Evolutionary conservation across 2,888 invertebrate genomes (phyloP).

Genomic region (Branchipolynoe longqiensis): DNA sequence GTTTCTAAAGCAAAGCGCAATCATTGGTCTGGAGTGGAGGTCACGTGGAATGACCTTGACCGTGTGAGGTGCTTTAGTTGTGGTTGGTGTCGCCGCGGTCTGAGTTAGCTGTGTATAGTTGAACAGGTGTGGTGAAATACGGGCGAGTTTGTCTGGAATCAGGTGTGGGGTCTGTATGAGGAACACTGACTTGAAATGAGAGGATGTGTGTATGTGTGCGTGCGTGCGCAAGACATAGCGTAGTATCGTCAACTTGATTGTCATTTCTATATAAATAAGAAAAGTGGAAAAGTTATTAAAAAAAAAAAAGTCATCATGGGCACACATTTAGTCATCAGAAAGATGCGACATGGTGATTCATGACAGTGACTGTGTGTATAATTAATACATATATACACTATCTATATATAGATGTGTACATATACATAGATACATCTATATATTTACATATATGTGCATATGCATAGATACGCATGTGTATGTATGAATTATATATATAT

Average conservation of each 20-base stretch:
- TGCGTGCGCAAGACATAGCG: neutral
- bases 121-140: neutral
- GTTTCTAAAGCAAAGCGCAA: neutral
- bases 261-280: conserved; percentile 2
- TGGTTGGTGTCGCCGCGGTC: neutral
- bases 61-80: neutral
- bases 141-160: neutral
- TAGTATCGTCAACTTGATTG: conserved; percentile 15
- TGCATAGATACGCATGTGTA: no score
- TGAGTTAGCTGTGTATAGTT: neutral
- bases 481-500: no score
- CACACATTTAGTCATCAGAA: no score
- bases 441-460: no score
- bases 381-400: no score
- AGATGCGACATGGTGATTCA: no score
- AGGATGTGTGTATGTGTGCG: neutral
- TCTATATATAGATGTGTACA: no score
- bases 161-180: neutral
- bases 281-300: no score
- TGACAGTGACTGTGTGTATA: no score
- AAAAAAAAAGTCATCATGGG: no score
- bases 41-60: conserved; percentile 6
- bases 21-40: conserved; percentile 15
- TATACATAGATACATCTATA: no score
- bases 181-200: neutral